These are phyloP conservation scores for Sericinus montela DNA, from an alignment of 2,888 invertebrate species.

Conservation along the genomic window DNA sequence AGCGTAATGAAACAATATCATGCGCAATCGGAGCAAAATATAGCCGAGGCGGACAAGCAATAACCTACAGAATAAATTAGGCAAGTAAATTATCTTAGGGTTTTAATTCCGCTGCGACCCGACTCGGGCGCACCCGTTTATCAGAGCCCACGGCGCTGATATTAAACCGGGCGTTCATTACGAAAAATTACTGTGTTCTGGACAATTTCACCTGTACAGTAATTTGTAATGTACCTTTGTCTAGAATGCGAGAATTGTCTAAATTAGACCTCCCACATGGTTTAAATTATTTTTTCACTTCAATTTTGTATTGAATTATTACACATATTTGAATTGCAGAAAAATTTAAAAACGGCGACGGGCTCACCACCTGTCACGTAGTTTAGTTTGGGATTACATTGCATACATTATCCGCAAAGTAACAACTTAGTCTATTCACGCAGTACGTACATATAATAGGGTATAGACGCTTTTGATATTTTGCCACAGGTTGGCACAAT, in stretches of 20 bases:
- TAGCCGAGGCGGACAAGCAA: conserved; percentile 36
- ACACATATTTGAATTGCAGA: no score
- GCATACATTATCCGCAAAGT: no score
- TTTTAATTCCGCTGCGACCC: conserved; percentile 44
- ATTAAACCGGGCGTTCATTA: conserved; percentile 41
- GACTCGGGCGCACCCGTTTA: conserved; percentile 39
- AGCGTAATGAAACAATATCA: conserved; percentile 48
- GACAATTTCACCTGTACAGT: conserved; percentile 30
- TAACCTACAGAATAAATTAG: conserved; percentile 47
- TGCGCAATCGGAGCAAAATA: conserved; percentile 49
- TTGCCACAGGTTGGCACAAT: no score
- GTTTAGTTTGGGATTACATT: no score
- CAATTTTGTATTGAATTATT: no score
- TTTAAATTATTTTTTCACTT: not conserved
- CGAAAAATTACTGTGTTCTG: conserved; percentile 37
- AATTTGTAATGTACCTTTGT: conserved; percentile 6
- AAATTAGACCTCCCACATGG: not conserved
- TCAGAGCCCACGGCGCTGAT: conserved; percentile 38
- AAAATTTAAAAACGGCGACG: no score
- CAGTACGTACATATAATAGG: no score
- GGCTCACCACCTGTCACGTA: no score
- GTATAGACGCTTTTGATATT: no score
- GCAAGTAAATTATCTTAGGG: conserved; percentile 51
- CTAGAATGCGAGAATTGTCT: not conserved
- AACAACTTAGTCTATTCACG: no score